These are phyloP conservation scores for Drosophila lutescens DNA, from an alignment of 2,888 invertebrate species.

Conservation along the genomic window DNA sequence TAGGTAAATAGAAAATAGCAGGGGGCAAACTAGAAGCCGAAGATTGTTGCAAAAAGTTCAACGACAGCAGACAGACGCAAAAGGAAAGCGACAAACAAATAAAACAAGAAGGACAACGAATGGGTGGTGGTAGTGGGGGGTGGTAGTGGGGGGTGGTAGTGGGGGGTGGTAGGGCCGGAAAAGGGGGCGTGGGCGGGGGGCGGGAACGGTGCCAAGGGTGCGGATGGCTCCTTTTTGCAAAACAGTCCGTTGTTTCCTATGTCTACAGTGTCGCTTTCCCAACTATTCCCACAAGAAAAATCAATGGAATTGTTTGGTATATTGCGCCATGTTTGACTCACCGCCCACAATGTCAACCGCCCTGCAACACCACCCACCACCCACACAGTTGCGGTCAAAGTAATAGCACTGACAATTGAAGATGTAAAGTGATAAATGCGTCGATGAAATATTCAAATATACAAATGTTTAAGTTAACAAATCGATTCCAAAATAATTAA, in stretches of 20 bases:
- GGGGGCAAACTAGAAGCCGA: conserved; percentile 31
- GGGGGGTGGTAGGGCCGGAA: background rate
- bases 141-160: background rate
- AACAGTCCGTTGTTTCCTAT: conserved; percentile 39
- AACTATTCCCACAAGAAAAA: conserved; percentile 76
- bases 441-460: too few species aligned
- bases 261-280: conserved; percentile 37
- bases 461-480: too few species aligned
- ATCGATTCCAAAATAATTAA: too few species aligned
- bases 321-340: conserved; percentile 53
- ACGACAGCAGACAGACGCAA: conserved; percentile 62
- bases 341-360: conserved; percentile 1
- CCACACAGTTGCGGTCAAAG: conserved; percentile 4
- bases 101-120: conserved; percentile 27
- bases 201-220: conserved; percentile 18
- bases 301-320: conserved; percentile 78
- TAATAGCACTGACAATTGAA: background rate
- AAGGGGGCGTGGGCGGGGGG: background rate
- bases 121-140: background rate
- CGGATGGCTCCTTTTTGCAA: conserved; percentile 11
- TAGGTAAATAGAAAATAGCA: background rate
- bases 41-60: conserved; percentile 73
- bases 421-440: background rate
- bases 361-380: background rate
- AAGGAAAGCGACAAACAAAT: conserved; percentile 30